These are phyloP conservation scores for Gobio occitaniae DNA, from an alignment of 2,797 vertebrate species.

Conservation along the genomic window DNA sequence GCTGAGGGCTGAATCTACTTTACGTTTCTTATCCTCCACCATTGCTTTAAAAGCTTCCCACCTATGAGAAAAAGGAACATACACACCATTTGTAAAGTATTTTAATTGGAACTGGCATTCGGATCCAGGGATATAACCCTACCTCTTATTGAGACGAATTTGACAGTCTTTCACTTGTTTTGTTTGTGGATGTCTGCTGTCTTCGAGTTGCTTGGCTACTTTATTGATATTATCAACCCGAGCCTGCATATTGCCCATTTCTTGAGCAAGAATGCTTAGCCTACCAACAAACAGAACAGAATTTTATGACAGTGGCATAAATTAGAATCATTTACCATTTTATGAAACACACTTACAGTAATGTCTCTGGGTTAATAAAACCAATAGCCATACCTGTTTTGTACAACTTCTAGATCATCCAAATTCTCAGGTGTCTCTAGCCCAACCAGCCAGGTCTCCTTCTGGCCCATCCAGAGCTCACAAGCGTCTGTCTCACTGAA, in stretches of 20 bases:
- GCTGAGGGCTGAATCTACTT: slow-evolving; percentile 86
- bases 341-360: slow-evolving; percentile 24
- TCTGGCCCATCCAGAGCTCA: slow-evolving; percentile 95
- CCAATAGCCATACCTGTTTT: slow-evolving; percentile 85
- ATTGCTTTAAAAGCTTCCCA: slow-evolving; percentile 90
- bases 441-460: slow-evolving; percentile 92
- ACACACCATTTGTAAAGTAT: neutral
- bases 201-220: slow-evolving; percentile 86
- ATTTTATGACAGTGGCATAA: slow-evolving; percentile 5
- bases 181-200: slow-evolving; percentile 91
- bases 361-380: slow-evolving; percentile 6
- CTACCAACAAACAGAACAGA: slow-evolving; percentile 71
- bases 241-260: slow-evolving; percentile 86
- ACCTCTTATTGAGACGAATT: slow-evolving; percentile 88
- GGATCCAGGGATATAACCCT: slow-evolving; percentile 27
- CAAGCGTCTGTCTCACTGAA: slow-evolving; percentile 94
- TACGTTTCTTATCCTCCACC: slow-evolving; percentile 83
- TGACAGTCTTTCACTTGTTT: slow-evolving; percentile 88
- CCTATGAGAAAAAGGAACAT: slow-evolving; percentile 71
- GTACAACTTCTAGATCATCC: slow-evolving; percentile 94
- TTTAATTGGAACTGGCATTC: neutral
- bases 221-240: slow-evolving; percentile 88
- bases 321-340: slow-evolving; percentile 1
- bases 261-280: slow-evolving; percentile 89
- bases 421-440: slow-evolving; percentile 89